Evolutionary conservation across 35 echinoderm and acorn worm genomes (phyloP), one percentile per base, ranked within the genome.

Genomic region (Holothuria glaberrima): DNA sequence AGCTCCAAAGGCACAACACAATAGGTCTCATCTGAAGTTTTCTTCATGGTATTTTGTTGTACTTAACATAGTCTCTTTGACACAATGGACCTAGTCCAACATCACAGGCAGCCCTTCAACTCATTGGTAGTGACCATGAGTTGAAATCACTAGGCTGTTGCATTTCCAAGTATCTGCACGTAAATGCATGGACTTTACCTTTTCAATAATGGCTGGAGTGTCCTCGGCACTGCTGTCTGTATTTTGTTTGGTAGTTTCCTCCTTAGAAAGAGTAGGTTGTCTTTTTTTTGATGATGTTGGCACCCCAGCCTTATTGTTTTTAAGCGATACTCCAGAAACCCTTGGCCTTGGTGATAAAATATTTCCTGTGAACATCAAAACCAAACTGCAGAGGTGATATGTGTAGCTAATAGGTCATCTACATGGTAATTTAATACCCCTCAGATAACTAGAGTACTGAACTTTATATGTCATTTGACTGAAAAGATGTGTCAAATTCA

Each of bases 311-410:
- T 69, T 69, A 69, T 69, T 69, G 66, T 69, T 29, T 69, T 69
- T 69, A 69, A 33, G 66, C 66, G 66, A 69, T 69, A 69, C 66
- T 69, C 66, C 66, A 69, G 66, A 29, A 69, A 69, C 25, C 66
- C 66, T 69, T 69, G 66, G 66, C 66, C 66, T 69, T 69, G 66
- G 66, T 69, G 66, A 69, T 69, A 69, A 33, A 69, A 69, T 69
- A 69, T 69, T 69, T 69, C 66, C 66, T 69, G 66, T 69, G 66
- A 69, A 69, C 66, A 69, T 28, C 66, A 69, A 69, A 69, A 33
- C 66, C 66, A 69, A 69, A 69, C 31, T 29, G 25, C 66, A 69
- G 25, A 69, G 66, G 16, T 69, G 66, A 69, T 28, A 69, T 4
- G 66, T 26, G 66, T 69, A 69, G 66, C 4, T 69, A 69, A 69